Evolutionary conservation across 2,113 vertebrate species (phyloP).

Genomic region (Crotophaga sulcirostris): DNA sequence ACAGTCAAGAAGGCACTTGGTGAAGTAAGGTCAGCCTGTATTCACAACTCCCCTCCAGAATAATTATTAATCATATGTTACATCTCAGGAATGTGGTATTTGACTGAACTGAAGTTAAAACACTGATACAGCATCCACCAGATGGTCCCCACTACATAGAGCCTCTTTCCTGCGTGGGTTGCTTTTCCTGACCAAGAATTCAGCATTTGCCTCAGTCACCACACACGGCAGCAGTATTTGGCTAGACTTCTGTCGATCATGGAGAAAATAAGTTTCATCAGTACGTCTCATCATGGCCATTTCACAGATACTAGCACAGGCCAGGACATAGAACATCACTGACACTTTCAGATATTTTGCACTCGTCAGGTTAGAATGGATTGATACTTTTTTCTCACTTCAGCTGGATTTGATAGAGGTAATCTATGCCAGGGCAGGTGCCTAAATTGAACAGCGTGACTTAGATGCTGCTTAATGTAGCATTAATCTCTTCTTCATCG

Average conservation of each 20-base stretch:
- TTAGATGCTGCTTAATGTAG: background rate
- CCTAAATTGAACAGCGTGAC: background rate
- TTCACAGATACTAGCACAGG: background rate
- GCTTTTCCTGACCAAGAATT: conserved; percentile 52
- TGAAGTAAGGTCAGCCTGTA: background rate
- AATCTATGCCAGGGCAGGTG: background rate
- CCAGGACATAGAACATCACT: background rate
- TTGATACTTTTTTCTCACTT: background rate
- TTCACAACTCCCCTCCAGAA: conserved; percentile 7
- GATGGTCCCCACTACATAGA: conserved; percentile 26
- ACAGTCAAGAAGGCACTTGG: background rate
- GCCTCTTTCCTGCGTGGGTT: conserved; percentile 31
- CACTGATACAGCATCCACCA: conserved; percentile 46
- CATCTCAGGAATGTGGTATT: conserved; percentile 23
- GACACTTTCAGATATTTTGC: background rate
- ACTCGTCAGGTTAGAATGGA: background rate
- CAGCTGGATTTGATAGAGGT: background rate
- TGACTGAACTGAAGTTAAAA: conserved; percentile 40
- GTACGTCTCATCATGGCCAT: background rate
- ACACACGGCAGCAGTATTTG: background rate
- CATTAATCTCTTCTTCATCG: background rate
- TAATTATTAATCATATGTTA: conserved; percentile 41
- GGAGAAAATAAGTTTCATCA: background rate
- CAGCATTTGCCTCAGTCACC: background rate
- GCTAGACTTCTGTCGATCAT: background rate